A percentile compares a stretch with the other conserved stretches of the same genome.
Conservation (phyloP, 2,888 invertebrate species). For the Chrysolina oricalcia region DNA sequence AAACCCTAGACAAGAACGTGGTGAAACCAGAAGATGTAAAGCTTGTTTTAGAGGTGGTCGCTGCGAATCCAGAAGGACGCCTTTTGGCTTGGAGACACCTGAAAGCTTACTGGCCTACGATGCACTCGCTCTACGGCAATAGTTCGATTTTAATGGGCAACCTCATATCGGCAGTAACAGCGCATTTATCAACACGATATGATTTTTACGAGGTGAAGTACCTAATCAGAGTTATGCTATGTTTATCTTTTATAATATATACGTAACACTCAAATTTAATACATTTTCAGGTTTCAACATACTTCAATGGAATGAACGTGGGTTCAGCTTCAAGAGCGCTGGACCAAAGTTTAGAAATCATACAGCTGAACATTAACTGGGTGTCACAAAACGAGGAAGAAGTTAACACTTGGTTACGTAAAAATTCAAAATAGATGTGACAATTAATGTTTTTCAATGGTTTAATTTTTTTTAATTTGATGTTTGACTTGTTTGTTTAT, state of each 20-base stretch:
- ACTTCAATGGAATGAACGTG: constrained; percentile 71
- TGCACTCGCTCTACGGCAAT: constrained; percentile 78
- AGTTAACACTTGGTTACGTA: constrained; percentile 70
- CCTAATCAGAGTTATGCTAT: no score
- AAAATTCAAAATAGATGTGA: constrained; percentile 63
- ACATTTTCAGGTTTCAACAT: constrained; percentile 68
- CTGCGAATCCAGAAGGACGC: constrained; percentile 81
- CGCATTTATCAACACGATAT: constrained; percentile 81
- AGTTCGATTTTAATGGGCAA: constrained; percentile 78
- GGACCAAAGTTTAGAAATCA: constrained; percentile 84
- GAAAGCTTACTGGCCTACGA: constrained; percentile 80
- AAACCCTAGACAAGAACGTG: constrained; percentile 80
- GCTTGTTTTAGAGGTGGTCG: constrained; percentile 81
- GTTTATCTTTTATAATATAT: no score
- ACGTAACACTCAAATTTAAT: background rate
- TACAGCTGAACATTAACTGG: constrained; percentile 89
- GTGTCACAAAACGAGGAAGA: constrained; percentile 77
- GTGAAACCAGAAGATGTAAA: constrained; percentile 83
- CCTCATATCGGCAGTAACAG: constrained; percentile 78
- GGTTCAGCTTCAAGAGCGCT: constrained; percentile 74
- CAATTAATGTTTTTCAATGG: constrained; percentile 27
- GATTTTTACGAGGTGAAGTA: constrained; percentile 81
- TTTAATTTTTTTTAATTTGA: constrained; percentile 25
- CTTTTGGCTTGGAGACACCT: constrained; percentile 84
- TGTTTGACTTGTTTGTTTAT: background rate